A percentile compares a stretch with the other conserved stretches of the same genome.
Evolutionary conservation across 2,888 invertebrate genomes (phyloP).

Genomic region (Drosophila basisetae): DNA sequence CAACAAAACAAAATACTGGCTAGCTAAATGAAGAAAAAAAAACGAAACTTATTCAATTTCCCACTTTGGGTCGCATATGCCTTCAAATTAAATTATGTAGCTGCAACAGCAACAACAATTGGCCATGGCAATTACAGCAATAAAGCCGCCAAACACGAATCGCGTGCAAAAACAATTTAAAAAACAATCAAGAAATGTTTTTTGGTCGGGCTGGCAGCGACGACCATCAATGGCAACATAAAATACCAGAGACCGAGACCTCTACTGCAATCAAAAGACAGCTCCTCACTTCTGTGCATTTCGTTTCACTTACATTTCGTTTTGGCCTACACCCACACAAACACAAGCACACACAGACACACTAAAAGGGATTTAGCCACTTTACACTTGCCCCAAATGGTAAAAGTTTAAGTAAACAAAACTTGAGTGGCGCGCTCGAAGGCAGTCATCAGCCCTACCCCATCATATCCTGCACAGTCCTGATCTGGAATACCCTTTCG

Average conservation of each 20-base stretch:
- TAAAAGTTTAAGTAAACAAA: conserved; percentile 79
- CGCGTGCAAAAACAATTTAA: conserved; percentile 83
- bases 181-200: conserved; percentile 73
- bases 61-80: conserved; percentile 73
- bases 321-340: conserved; percentile 50
- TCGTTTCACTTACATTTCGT: conserved; percentile 24
- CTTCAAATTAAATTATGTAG: conserved; percentile 80
- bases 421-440: conserved; percentile 66
- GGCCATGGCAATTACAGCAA: conserved; percentile 69
- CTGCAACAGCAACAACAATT: conserved; percentile 54
- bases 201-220: conserved; percentile 18
- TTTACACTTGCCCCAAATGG: conserved; percentile 77
- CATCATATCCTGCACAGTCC: neutral
- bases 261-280: conserved; percentile 32
- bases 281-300: conserved; percentile 30
- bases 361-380: conserved; percentile 46
- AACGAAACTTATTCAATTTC: conserved; percentile 83
- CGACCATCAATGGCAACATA: conserved; percentile 57
- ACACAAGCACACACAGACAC: conserved; percentile 19
- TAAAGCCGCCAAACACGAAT: conserved; percentile 77
- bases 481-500: neutral
- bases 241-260: conserved; percentile 62
- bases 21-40: neutral
- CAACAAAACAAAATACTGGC: conserved; percentile 1
- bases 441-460: conserved; percentile 2